Percentiles rank a stretch among this genome's conserved stretches.
Evolutionary conservation across 2,113 vertebrate genomes (phyloP).

Genomic region (Emydura subglobosa): DNA sequence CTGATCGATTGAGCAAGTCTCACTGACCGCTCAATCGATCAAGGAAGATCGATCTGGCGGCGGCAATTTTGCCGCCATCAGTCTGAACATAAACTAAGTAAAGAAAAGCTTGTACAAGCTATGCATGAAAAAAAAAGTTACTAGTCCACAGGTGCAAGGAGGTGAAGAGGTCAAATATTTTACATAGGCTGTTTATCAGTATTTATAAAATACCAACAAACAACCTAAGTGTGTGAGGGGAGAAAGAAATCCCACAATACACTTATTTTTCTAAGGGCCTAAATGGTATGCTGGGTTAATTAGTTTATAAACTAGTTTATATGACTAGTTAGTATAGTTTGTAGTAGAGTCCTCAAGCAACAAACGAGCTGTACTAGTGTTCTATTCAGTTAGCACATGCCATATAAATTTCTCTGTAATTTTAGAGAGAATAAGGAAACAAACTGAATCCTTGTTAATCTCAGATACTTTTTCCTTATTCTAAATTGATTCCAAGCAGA

Average conservation of each 20-base stretch:
- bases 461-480: background rate
- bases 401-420: background rate
- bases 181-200: background rate
- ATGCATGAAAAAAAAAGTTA: background rate
- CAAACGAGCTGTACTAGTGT: background rate
- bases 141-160: background rate
- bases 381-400: background rate
- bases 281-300: background rate
- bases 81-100: background rate
- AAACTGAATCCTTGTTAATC: background rate
- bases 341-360: background rate
- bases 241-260: background rate
- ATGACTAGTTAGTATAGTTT: background rate
- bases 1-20: too few species aligned
- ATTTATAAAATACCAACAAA: background rate
- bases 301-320: background rate
- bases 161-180: background rate
- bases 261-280: background rate
- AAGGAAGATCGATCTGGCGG: too few species aligned
- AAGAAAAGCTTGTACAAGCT: background rate
- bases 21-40: too few species aligned
- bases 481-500: too few species aligned
- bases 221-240: background rate
- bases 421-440: background rate
- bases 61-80: too few species aligned